These are phyloP conservation scores for Notospermus geniculatus DNA, from an alignment of 1,140 invertebrate species.

Conservation along the genomic window DNA sequence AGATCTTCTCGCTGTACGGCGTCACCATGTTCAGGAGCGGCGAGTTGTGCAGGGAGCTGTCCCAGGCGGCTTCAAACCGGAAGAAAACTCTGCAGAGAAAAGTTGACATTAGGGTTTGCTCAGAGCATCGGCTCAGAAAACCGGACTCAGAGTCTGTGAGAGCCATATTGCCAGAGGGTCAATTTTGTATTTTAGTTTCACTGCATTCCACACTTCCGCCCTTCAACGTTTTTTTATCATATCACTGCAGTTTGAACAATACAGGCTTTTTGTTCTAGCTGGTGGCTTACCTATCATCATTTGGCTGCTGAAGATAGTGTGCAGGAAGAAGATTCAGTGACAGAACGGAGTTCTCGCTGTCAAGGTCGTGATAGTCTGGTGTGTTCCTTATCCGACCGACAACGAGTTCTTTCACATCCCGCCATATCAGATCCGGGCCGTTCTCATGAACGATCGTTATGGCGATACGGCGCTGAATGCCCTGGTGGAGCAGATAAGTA, in stretches of 20 bases:
- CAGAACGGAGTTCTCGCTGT: slow-evolving; percentile 84
- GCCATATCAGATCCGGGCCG: slow-evolving; percentile 85
- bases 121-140: slow-evolving; percentile 6
- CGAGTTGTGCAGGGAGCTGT: slow-evolving; percentile 97
- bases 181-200: too few species aligned
- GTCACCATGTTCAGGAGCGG: slow-evolving; percentile 92
- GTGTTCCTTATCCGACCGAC: slow-evolving; percentile 91
- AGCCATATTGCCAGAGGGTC: too few species aligned
- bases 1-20: slow-evolving; percentile 93
- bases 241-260: too few species aligned
- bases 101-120: background rate
- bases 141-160: background rate
- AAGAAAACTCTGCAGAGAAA: slow-evolving; percentile 72
- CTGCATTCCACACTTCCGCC: too few species aligned
- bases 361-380: slow-evolving; percentile 73
- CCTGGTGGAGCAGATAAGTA: slow-evolving; percentile 91
- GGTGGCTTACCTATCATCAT: slow-evolving; percentile 78
- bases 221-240: too few species aligned
- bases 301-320: slow-evolving; percentile 85
- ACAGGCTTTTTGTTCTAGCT: too few species aligned
- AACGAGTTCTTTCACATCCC: slow-evolving; percentile 88
- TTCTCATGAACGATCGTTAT: slow-evolving; percentile 98
- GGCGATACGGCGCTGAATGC: slow-evolving; percentile 95
- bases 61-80: slow-evolving; percentile 99
- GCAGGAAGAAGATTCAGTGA: slow-evolving; percentile 95